Base-by-base conservation (phyloP, 2,113 vertebrate species). In the Thermophis baileyi region DNA sequence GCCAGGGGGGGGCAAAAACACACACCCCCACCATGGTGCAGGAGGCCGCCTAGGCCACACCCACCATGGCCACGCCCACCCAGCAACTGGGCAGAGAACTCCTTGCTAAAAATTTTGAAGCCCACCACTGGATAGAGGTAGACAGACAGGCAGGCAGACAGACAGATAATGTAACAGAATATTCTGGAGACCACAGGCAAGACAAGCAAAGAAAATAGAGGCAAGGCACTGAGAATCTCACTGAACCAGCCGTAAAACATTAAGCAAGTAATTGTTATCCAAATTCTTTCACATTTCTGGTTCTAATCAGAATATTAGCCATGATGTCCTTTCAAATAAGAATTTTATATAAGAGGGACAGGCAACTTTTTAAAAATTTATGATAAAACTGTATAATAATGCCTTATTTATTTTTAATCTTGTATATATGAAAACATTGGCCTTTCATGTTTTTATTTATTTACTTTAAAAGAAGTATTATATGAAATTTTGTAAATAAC, bases 361-460 rank as follows among this genome's bases (percentile, higher is more conserved):
- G 96, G 44, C 46, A 90, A 96, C 95, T 94, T 97, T 95, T 96
- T 92, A 97, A 96, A 97, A 97, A 96, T 98, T 97, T 97, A 97
- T 97, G 97, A 97, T 95, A 95, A 98, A 98, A 97, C 96, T 97
- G 96, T 98, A 97, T 97, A 98, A 98, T 98, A 97, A 98, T 98
- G 99, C 99, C 99, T 99, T 99, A 98, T 97, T 98, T 98, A 98
- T 98, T 98, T 98, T 98, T 98, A 98, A 98, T 97, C 97, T 97
- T 98, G 97, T 98, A 98, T 97, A 98, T 98, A 97, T 97, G 97
- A 98, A 97, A 98, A 98, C 94, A 95, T 97, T 98, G 98, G 98
- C 98, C 99, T 98, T 98, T 98, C 96, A 97, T 95, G 95, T 91
- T 63, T 63, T 51, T 92, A 46, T 25, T 87, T 60, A 25, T 97